phyloP scores from a whole-genome alignment of 1,140 invertebrate species.

The Drosophila eugracilis region DNA sequence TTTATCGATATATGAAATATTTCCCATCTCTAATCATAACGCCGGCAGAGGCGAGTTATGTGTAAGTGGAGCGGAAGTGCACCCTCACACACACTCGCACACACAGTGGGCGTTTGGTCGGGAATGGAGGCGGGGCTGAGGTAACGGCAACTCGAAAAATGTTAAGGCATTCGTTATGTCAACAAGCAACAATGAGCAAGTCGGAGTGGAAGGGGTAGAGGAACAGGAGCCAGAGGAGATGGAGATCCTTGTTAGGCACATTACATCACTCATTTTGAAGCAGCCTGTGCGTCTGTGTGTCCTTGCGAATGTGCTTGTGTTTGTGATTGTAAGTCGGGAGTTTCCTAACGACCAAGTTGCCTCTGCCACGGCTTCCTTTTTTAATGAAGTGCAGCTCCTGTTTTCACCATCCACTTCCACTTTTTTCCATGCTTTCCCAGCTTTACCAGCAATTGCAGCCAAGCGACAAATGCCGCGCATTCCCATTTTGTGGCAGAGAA shows the following conservation, averaged over 20 bases:
- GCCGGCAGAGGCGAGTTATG: slow-evolving; percentile 61
- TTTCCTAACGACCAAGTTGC: slow-evolving; percentile 60
- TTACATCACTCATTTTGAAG: slow-evolving; percentile 75
- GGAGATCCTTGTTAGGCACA: slow-evolving; percentile 64
- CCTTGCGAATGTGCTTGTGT: slow-evolving; percentile 33
- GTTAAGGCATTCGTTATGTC: slow-evolving; percentile 81
- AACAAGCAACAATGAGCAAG: slow-evolving; percentile 74
- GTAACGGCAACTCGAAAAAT: slow-evolving; percentile 58
- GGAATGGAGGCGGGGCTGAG: background rate
- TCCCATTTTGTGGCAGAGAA: slow-evolving; percentile 18
- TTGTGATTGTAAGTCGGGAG: slow-evolving; percentile 71
- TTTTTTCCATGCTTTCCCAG: background rate
- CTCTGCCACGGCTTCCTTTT: slow-evolving; percentile 23
- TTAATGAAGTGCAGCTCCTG: slow-evolving; percentile 74
- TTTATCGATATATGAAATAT: no score
- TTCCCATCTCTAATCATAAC: slow-evolving; percentile 19
- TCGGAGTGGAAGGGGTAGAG: background rate
- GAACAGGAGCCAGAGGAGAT: background rate
- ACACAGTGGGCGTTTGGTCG: background rate
- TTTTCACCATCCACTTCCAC: background rate
- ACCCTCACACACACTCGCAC: slow-evolving; percentile 24
- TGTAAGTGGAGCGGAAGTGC: slow-evolving; percentile 79
- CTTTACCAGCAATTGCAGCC: slow-evolving; percentile 60
- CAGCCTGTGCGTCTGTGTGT: slow-evolving; percentile 26
- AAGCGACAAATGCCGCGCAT: slow-evolving; percentile 64